Percentiles rank a stretch among this genome's conserved stretches.
Conservation (phyloP, 2,113 vertebrate species). For the Tachysurus fulvidraco region DNA sequence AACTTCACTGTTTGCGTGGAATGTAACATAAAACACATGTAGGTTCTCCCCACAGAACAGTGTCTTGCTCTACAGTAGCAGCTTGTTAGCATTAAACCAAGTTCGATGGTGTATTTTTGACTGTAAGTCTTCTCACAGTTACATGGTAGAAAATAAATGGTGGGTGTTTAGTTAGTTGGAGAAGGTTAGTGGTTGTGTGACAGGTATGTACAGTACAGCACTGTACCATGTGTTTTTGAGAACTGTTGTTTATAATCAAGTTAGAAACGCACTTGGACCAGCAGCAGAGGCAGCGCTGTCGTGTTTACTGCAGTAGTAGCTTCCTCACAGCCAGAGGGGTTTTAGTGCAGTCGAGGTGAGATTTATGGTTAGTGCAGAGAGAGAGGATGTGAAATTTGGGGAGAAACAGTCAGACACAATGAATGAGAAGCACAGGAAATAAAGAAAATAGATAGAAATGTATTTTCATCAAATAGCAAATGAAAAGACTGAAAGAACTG, state of each 20-base stretch:
- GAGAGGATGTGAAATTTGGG: neutral
- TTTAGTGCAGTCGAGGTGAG: too few species aligned
- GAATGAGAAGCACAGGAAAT: neutral
- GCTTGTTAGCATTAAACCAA: neutral
- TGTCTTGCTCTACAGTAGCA: neutral
- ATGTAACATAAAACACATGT: neutral
- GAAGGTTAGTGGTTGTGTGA: neutral
- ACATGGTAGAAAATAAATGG: neutral
- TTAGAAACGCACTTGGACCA: neutral
- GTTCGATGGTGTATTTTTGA: neutral
- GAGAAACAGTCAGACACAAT: neutral
- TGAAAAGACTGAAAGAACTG: too few species aligned
- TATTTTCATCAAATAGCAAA: neutral
- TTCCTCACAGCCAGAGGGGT: neutral
- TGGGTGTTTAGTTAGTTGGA: neutral
- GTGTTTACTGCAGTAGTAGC: neutral
- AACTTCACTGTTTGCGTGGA: too few species aligned
- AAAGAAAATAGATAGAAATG: neutral
- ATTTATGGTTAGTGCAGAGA: neutral
- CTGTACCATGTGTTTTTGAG: neutral
- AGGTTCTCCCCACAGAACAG: neutral
- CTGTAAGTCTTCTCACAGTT: neutral
- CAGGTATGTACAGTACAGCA: neutral
- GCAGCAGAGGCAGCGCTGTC: neutral
- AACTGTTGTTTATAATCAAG: neutral